Evolutionary conservation across 1,140 invertebrate genomes (phyloP).

Genomic region (Aphelinus atriplicis): DNA sequence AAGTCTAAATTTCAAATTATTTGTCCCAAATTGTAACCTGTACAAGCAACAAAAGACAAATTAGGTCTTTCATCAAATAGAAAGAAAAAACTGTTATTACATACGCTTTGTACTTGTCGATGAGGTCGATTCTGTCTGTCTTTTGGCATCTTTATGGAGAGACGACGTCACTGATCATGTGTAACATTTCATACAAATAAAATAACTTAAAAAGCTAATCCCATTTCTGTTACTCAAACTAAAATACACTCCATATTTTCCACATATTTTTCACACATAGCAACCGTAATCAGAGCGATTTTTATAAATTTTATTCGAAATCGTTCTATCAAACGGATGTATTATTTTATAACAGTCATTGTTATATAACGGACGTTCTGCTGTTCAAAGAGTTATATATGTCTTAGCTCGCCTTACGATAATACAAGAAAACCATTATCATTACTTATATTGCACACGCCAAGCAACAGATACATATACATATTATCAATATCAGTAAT

Average conservation of each 20-base stretch:
- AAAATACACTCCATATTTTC: slow-evolving; percentile 1
- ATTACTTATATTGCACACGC: slow-evolving; percentile 51
- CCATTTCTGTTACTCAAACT: not conserved
- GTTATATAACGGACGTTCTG: slow-evolving; percentile 49
- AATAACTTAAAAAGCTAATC: not conserved
- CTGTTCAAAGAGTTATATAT: not conserved
- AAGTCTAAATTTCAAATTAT: not conserved
- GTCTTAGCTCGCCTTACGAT: slow-evolving; percentile 13
- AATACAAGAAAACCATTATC: slow-evolving; percentile 29
- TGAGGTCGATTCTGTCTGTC: not conserved
- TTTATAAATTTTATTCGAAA: slow-evolving; percentile 3
- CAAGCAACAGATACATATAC: slow-evolving; percentile 44
- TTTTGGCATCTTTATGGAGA: slow-evolving; percentile 18
- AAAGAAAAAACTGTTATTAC: not conserved
- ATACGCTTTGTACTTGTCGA: slow-evolving; percentile 1
- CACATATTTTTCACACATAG: slow-evolving; percentile 9
- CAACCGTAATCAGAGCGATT: not conserved
- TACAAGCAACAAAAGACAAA: not conserved
- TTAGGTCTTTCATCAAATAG: not conserved
- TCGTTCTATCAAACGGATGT: not conserved
- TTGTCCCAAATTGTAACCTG: not conserved
- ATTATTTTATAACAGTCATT: slow-evolving; percentile 43
- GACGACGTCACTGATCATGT: not conserved
- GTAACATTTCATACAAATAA: not conserved
- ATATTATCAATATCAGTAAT: slow-evolving; percentile 9